These are phyloP conservation scores for Hydrozoanthus tunicans DNA, from an alignment of 64 coral and sea anemone genomes.

Conservation along the genomic window DNA sequence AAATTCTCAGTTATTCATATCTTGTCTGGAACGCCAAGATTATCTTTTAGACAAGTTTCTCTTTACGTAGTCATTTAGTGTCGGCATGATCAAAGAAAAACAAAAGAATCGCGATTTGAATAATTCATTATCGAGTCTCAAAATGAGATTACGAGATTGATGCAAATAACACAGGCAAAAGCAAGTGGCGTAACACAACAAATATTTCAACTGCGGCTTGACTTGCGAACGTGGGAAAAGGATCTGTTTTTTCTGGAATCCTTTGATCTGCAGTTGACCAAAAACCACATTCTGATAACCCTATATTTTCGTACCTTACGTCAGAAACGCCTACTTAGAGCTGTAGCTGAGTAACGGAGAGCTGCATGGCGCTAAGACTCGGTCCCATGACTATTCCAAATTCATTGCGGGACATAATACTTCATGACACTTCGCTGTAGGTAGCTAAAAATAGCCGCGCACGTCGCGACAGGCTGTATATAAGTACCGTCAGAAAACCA, in stretches of 20 bases:
- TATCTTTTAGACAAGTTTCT: slow-evolving; percentile 23
- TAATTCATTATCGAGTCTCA: background rate
- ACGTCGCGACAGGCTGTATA: slow-evolving; percentile 8
- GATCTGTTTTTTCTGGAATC: background rate
- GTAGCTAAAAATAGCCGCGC: slow-evolving; percentile 41
- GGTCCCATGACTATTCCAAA: slow-evolving; percentile 39
- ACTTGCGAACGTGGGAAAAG: slow-evolving; percentile 12
- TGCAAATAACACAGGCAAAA: slow-evolving; percentile 29
- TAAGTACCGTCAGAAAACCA: background rate
- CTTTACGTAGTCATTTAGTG: background rate
- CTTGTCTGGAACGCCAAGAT: background rate
- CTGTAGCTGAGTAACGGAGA: background rate
- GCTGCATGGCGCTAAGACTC: slow-evolving; percentile 5
- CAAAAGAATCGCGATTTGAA: slow-evolving; percentile 13
- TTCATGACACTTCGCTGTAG: slow-evolving; percentile 53
- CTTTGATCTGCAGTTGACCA: slow-evolving; percentile 38
- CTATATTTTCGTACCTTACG: slow-evolving; percentile 6
- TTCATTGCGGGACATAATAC: slow-evolving; percentile 36
- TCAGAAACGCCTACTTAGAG: slow-evolving; percentile 31
- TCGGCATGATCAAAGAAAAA: slow-evolving; percentile 43
- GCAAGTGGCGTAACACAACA: slow-evolving; percentile 26
- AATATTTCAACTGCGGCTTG: slow-evolving; percentile 17
- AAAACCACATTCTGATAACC: slow-evolving; percentile 14
- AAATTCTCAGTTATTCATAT: background rate
- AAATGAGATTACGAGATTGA: slow-evolving; percentile 40